phyloP scores from a whole-genome alignment of 2,888 invertebrate species.

The Spialia ferax region DNA sequence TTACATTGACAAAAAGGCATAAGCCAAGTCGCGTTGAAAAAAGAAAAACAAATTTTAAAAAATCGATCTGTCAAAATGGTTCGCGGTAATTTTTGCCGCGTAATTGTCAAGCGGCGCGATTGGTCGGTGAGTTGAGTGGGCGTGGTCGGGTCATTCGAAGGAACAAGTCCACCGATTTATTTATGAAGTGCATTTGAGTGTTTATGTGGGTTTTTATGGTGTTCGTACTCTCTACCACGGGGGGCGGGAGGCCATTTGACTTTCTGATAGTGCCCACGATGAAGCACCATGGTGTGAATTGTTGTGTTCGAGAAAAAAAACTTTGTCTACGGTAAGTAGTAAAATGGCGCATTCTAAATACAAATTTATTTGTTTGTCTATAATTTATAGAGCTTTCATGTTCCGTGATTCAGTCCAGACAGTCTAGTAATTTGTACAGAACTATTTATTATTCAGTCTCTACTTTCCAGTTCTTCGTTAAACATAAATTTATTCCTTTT shows the following conservation, averaged over 20 bases:
- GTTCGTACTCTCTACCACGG: conserved; percentile 59
- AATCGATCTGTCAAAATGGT: conserved; percentile 84
- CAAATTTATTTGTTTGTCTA: conserved; percentile 27
- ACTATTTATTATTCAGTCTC: no score
- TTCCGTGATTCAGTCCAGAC: no score
- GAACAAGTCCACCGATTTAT: conserved; percentile 73
- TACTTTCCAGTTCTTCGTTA: no score
- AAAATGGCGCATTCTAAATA: conserved; percentile 28
- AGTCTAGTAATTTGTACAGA: no score
- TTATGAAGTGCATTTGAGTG: conserved; percentile 79
- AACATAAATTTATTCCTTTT: no score
- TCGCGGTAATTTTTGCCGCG: conserved; percentile 79
- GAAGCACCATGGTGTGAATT: conserved; percentile 42
- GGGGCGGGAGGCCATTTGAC: conserved; percentile 64
- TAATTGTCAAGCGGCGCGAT: conserved; percentile 59
- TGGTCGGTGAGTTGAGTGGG: conserved; percentile 65
- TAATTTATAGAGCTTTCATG: neutral
- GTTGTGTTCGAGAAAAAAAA: conserved; percentile 17
- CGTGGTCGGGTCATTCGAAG: conserved; percentile 71
- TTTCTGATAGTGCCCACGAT: conserved; percentile 59
- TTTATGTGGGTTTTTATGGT: conserved; percentile 55
- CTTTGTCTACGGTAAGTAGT: conserved; percentile 18
- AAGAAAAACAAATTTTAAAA: conserved; percentile 69
- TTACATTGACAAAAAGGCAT: conserved; percentile 63
- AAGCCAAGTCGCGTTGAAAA: conserved; percentile 58